Conservation (phyloP, 2,113 vertebrate species). For the Pampusana beccarii region DNA sequence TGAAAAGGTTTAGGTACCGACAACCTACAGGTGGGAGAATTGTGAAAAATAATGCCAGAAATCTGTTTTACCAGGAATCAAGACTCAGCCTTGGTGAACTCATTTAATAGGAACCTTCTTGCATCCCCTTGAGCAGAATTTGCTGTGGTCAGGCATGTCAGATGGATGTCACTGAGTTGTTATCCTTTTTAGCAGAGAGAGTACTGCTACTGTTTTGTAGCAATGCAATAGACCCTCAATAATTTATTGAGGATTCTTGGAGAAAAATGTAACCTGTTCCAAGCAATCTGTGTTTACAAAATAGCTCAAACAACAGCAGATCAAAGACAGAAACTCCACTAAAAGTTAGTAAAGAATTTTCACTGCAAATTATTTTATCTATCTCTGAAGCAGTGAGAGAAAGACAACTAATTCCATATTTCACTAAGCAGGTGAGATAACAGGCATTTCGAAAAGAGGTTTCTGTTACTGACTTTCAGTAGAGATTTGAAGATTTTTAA, state of each 20-base stretch:
- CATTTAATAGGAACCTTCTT: not conserved
- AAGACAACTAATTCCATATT: not conserved
- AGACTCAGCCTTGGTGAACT: not conserved
- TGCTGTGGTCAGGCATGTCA: not conserved
- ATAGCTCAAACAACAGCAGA: not conserved
- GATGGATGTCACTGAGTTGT: not conserved
- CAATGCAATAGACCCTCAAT: not conserved
- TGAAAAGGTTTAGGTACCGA: not conserved
- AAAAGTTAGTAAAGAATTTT: not conserved
- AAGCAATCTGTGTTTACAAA: not conserved
- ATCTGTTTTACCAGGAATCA: not conserved
- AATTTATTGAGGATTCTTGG: not conserved
- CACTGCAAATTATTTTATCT: not conserved
- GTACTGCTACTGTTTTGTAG: not conserved
- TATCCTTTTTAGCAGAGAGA: not conserved
- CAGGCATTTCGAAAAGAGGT: not conserved
- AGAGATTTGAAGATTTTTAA: not conserved
- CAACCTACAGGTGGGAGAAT: not conserved
- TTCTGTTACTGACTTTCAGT: not conserved
- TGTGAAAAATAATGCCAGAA: not conserved
- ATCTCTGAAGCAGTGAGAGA: not conserved
- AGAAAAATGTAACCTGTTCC: not conserved
- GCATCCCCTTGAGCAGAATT: not conserved
- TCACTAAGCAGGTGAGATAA: not conserved
- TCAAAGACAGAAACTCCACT: not conserved